Base-by-base conservation (phyloP, 1,140 invertebrate genomes). In the Stenopsyche tienmushanensis region DNA sequence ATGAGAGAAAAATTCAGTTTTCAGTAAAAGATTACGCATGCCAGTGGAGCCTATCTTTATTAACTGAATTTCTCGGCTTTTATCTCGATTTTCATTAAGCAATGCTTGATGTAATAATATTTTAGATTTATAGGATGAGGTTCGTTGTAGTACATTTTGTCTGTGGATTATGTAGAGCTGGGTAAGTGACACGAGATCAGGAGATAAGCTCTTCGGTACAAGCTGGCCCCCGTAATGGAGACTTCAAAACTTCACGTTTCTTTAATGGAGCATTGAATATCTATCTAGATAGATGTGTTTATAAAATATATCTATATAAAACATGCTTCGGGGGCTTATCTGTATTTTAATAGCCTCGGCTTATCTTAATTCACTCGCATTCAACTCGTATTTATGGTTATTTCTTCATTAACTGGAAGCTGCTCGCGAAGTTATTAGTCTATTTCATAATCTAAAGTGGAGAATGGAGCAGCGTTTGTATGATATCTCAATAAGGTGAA, bases 331-430 rank as follows among this genome's bases (percentile, higher is more conserved):
- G 54, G 54, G 34, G n/a, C 49, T 18, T 39, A 44, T 65, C 41
- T 57, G 57, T 50, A 52, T 65, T 52, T 60, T 53, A 65, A 65
- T 65, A 60, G 44, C 20, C 13, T 15, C 45, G 45, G 55, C 64
- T 65, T 65, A 65, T 65, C 64, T 65, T 47, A 65, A 59, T 65
- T 65, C 54, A 65, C 53, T 44, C 25, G 63, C 42, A 29, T 50
- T 65, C 53, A 47, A 64, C 53, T 44, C 15, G 64, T 65, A 65
- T 65, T 65, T 59, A 65, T 65, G 49, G 64, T 59, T 65, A 65
- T 65, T 65, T 65, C 64, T 65, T 65, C 54, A 65, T 65, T 65
- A 65, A 60, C 64, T 52, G 57, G 54, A 59, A 65, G 64, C 64
- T 53, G 55, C 34, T 60, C 47, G 54, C 45, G 26, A 65, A 59